Evolutionary conservation across 2,888 invertebrate genomes (phyloP), one percentile per base, ranked within the genome.

Genomic region (Cheiracanthium punctorium): DNA sequence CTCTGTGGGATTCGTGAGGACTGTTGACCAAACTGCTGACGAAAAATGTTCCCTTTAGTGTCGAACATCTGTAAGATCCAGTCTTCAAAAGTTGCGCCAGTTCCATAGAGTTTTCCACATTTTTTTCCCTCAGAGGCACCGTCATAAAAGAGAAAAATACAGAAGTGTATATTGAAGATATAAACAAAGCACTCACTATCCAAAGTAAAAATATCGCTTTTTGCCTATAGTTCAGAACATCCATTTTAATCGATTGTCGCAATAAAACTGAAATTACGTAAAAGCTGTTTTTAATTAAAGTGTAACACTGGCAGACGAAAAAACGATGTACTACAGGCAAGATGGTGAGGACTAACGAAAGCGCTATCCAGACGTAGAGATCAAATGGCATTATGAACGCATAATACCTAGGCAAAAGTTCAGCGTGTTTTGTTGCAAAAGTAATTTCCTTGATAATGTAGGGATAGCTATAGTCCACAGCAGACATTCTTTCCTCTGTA

Each of bases 121-220:
- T 28, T 5, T 52, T 33, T 70, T 79, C 79, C 17, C 33, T 69
- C 52, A 79, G 10, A 1, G 79, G 79, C 1, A 58, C 24, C 0
- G 70, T 79, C n/a, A 79, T 7, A 33, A 70, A 79, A 7, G 70
- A 69, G 1, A 79, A 37, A 0, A 79, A 28, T 1, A 79, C 70
- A 1, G 52, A 17, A 14, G 12, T 64, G 64, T 74, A 74, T 17
- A 20, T 8, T 14, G 17, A 8, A n/a, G 30, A 33, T 10, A 79
- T 28, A 17, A 69, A 1, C 1, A 14, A 4, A 5, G 17, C 70
- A 0, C 14, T 7, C 0, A 37, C 20, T 10, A 79, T 32, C 79
- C 79, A 79, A 0, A 30, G 14, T 1, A 33, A 20, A 0, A 79
- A 17, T 30, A 79, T 28, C 28, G 30, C 1, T n/a, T 48, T 37